Evolutionary conservation across 2,888 invertebrate genomes (phyloP), one percentile per base, ranked within the genome.

Genomic region (Campoplex capitator): DNA sequence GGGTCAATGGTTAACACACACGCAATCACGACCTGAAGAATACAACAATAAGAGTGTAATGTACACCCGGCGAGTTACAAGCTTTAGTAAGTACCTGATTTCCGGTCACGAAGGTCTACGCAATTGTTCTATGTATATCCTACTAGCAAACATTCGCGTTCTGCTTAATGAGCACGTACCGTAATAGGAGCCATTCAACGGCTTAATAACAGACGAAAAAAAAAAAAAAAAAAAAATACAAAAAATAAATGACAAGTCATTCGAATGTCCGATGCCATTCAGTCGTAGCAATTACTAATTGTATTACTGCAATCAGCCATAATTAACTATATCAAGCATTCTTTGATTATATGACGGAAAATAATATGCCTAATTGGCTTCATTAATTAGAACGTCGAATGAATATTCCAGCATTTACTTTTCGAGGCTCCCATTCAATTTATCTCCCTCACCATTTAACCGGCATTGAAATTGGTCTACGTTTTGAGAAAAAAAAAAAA

Each of bases 21-120:
- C 65, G 81, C 67, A 77, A 67, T 85, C 77, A 67, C 51, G 58
- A 77, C 58, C 45, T 32, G 73, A 54, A 28, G 67, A 85, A 85
- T 77, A 77, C 73, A 77, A 77, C 73, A 77, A 77, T 70, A 76
- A 77, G 58, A 78, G 74, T 82, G 77, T 45, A 74, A 78, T 23
- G 58, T 67, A 85, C 82, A 81, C 82, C 74, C 81, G 68, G 77
- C 78, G 73, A 77, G 77, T 48, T 70, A 48, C 81, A 82, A 82
- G 85, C 81, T 85, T 85, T 77, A 32, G 73, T 77, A 85, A 85
- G 85, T 73, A 77, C 68, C 58, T 38, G 67, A 54, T 74, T 78
- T 85, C 85, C 85, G 85, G 85, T 85, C 85, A 85, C 85, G 85
- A 77, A 85, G 82, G 80, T 82, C 67, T 71, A 82, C 85, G 82